Base-by-base conservation (phyloP, 1,140 invertebrate species). In the Drosophila grimshawi region DNA sequence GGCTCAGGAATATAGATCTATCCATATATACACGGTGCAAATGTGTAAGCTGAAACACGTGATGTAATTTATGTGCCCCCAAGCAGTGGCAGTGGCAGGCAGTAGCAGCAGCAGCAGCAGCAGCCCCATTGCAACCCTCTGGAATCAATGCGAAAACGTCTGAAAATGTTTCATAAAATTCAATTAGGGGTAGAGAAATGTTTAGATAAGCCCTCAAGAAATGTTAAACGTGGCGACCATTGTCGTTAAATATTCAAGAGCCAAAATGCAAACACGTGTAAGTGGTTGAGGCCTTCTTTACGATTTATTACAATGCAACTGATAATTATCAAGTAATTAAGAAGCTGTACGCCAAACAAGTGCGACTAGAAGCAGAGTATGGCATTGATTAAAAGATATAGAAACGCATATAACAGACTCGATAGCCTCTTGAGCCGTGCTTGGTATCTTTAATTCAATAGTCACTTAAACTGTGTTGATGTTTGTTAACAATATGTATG, bases 31-130 rank as follows among this genome's bases (percentile, higher is more conserved):
- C 73, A 77, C 45, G 78, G 64, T 60, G 71, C 85, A 71, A 53
- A 86, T 78, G 49, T 85, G 81, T 86, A 78, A 86, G 64, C 81
- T 85, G 53, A 35, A 57, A 78, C 81, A 86, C 81, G 82, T 86
- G 81, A 80, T 78, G 65, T 70, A 75, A 81, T 86, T 86, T 71
- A 86, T 75, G 81, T 61, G 64, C 45, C 67, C 68, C 62, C 53
- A 81, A 69, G 64, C 55, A 55, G 37, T 29, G n/a, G 39, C 39
- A 43, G 19, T 19, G 19, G 3, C 39, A 43, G 19, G 3, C 39
- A 43, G 39, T 1, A 43, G 3, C 39, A 41, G 8, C 8, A 41
- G 39, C 39, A 41, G 39, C 8, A 10, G 3, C 3, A 41, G 7
- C 39, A 43, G 39, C 39, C 60, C 41, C 52, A 78, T 52, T 65